A percentile compares a stretch with the other conserved stretches of the same genome.
Evolutionary conservation across 2,888 invertebrate genomes (phyloP).

Genomic region (Dinocampus coccinellae): DNA sequence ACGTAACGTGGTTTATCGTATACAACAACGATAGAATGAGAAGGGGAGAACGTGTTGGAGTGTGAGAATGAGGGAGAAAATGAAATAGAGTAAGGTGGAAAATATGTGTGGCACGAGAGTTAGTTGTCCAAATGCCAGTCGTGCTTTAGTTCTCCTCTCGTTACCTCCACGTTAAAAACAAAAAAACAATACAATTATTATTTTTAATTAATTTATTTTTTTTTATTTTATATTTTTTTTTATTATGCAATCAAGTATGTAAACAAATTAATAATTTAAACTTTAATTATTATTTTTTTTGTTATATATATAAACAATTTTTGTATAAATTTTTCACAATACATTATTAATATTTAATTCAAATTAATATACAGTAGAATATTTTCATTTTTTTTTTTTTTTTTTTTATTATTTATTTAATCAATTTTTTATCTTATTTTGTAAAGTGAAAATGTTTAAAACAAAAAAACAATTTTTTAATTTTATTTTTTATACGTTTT

Average conservation of each 20-base stretch:
- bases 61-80: constrained; percentile 19
- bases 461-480: too few relatives aligned
- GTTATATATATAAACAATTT: background rate
- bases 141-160: constrained; percentile 49
- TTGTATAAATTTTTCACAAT: background rate
- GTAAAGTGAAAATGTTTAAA: too few relatives aligned
- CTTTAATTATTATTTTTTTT: background rate
- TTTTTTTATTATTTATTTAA: too few relatives aligned
- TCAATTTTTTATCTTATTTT: too few relatives aligned
- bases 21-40: constrained; percentile 25
- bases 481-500: too few relatives aligned
- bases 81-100: background rate
- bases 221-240: too few relatives aligned
- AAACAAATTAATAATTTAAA: background rate
- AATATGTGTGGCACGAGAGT: constrained; percentile 48
- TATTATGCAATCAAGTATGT: background rate
- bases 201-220: too few relatives aligned
- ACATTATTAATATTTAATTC: too few relatives aligned
- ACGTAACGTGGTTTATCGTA: background rate
- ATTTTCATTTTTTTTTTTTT: too few relatives aligned
- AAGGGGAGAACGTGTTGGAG: constrained; percentile 25
- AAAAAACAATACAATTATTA: background rate
- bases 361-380: too few relatives aligned
- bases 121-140: constrained; percentile 63
- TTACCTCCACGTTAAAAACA: constrained; percentile 19